A percentile compares a stretch with the other conserved stretches of the same genome.
Conservation (phyloP, 1,140 invertebrate species). For the Linepithema humile region DNA sequence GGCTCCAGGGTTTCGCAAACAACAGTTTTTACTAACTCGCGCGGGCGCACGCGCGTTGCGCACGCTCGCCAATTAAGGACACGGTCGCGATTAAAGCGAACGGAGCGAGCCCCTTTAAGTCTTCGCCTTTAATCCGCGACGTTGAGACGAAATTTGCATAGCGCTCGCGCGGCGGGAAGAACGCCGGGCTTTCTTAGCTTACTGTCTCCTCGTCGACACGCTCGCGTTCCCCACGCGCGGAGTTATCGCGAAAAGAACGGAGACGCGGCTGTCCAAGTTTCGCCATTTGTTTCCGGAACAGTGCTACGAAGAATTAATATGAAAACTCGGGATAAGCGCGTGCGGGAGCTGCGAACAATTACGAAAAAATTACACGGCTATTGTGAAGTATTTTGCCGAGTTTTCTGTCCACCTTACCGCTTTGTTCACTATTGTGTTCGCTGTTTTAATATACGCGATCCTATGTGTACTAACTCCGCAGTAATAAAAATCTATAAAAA, state of each 20-base stretch:
- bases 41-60: slow-evolving; percentile 28
- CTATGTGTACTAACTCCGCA: no score
- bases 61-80: slow-evolving; percentile 55
- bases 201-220: neutral
- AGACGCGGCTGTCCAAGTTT: slow-evolving; percentile 30
- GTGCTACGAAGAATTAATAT: slow-evolving; percentile 48
- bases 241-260: slow-evolving; percentile 26
- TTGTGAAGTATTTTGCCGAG: neutral
- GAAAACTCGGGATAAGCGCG: slow-evolving; percentile 39
- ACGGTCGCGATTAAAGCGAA: slow-evolving; percentile 56
- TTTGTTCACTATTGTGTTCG: neutral
- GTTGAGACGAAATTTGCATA: slow-evolving; percentile 60
- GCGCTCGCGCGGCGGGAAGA: neutral
- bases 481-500: no score
- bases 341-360: slow-evolving; percentile 30
- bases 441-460: neutral
- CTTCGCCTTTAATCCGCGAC: slow-evolving; percentile 31
- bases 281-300: slow-evolving; percentile 47
- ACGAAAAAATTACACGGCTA: neutral
- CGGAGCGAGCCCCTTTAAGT: neutral
- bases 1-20: slow-evolving; percentile 48
- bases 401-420: neutral
- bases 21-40: slow-evolving; percentile 70
- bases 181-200: slow-evolving; percentile 44
- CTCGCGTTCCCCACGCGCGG: neutral